These are phyloP conservation scores for Halictus rubicundus DNA, from an alignment of 1,140 invertebrate species.

Conservation along the genomic window DNA sequence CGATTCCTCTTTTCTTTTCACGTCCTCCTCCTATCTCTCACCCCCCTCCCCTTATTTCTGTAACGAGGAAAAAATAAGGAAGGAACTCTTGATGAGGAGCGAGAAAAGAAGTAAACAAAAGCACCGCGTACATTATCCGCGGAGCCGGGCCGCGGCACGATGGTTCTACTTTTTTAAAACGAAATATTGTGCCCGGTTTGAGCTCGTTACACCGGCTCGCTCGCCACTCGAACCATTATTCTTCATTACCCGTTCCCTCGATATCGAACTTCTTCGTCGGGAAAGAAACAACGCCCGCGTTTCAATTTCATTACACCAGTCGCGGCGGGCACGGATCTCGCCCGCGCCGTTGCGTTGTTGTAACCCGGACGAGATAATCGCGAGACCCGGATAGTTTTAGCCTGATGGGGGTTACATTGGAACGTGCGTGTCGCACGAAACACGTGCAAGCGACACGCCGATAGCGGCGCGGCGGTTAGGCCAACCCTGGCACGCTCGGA, in stretches of 20 bases:
- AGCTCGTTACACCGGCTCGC: slow-evolving; percentile 15
- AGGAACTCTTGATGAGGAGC: slow-evolving; percentile 18
- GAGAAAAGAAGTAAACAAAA: slow-evolving; percentile 28
- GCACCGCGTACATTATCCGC: slow-evolving; percentile 19
- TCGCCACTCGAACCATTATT: slow-evolving; percentile 10
- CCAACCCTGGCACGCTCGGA: neutral
- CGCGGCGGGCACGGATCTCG: neutral
- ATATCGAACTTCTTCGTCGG: neutral
- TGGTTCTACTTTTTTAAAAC: neutral
- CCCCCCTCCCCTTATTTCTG: neutral
- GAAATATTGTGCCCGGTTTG: slow-evolving; percentile 21
- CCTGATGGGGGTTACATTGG: neutral
- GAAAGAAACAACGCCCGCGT: neutral
- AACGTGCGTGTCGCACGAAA: neutral
- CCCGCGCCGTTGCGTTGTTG: neutral
- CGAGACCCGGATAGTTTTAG: neutral
- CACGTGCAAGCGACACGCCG: too few relatives aligned
- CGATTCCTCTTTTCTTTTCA: neutral
- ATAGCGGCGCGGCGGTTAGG: too few relatives aligned
- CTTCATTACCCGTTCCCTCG: slow-evolving; percentile 18
- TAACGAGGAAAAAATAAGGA: slow-evolving; percentile 36
- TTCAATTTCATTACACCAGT: neutral
- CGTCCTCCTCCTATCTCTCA: too few relatives aligned
- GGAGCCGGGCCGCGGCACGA: too few relatives aligned
- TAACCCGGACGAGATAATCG: slow-evolving; percentile 18